Evolutionary conservation across 2,888 invertebrate genomes (phyloP).

Genomic region (Coecobrya sp.): DNA sequence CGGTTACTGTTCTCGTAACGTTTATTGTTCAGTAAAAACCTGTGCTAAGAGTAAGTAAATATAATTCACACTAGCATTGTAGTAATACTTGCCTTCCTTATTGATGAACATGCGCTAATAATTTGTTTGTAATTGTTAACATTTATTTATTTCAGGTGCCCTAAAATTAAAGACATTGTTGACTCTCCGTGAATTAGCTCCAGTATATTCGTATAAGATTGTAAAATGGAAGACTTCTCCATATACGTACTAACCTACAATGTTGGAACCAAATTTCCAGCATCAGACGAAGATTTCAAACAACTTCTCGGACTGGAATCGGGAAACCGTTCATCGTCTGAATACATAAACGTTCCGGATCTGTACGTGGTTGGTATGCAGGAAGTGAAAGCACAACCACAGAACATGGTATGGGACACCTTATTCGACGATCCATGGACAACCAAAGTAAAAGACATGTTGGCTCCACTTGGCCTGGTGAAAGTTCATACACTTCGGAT

Average conservation of each 20-base stretch:
- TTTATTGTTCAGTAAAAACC: background rate
- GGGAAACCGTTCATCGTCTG: conserved; percentile 88
- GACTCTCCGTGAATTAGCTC: too few species aligned
- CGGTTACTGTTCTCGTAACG: background rate
- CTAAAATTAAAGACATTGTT: background rate
- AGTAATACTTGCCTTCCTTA: too few species aligned
- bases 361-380: conserved; percentile 95
- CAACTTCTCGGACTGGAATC: conserved; percentile 91
- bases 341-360: conserved; percentile 92
- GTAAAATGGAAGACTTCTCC: conserved; percentile 86
- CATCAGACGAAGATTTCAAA: conserved; percentile 92
- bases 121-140: background rate
- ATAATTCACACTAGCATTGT: too few species aligned
- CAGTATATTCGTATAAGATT: background rate
- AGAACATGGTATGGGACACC: conserved; percentile 93
- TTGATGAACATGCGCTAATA: too few species aligned
- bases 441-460: conserved; percentile 83
- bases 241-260: conserved; percentile 96
- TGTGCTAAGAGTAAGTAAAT: too few species aligned
- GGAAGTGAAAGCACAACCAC: conserved; percentile 96
- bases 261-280: conserved; percentile 92
- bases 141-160: background rate
- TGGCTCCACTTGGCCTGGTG: conserved; percentile 88
- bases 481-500: conserved; percentile 94
- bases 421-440: conserved; percentile 96